Evolutionary conservation across 2,888 invertebrate genomes (phyloP).

Genomic region (Metallyticus violacea): DNA sequence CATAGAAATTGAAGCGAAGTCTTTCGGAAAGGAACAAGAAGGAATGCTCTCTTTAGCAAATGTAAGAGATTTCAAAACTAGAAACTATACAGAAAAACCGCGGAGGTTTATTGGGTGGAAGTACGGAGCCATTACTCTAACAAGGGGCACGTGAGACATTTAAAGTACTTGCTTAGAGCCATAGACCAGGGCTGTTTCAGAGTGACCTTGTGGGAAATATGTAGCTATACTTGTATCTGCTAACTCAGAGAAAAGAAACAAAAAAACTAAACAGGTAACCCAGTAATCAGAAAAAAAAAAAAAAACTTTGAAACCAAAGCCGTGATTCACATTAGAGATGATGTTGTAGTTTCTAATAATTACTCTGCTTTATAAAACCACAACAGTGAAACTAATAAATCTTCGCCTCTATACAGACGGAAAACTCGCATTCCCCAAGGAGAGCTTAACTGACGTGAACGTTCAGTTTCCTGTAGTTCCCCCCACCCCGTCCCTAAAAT

Average conservation of each 20-base stretch:
- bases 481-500: no score
- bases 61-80: no score
- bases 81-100: neutral
- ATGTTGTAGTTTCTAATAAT: neutral
- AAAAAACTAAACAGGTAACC: neutral
- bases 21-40: no score
- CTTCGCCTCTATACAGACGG: neutral
- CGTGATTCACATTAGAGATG: neutral
- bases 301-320: neutral
- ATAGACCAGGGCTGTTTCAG: neutral
- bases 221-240: neutral
- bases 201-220: neutral
- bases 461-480: neutral
- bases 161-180: neutral
- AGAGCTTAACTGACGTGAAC: neutral
- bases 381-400: neutral
- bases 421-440: neutral
- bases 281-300: neutral
- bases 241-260: neutral
- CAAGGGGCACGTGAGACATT: neutral
- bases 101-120: neutral
- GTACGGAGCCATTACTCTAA: neutral
- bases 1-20: no score
- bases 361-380: neutral
- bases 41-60: no score